Conservation (phyloP, 1,140 invertebrate genomes). For the Anoplolepis gracilipes region DNA sequence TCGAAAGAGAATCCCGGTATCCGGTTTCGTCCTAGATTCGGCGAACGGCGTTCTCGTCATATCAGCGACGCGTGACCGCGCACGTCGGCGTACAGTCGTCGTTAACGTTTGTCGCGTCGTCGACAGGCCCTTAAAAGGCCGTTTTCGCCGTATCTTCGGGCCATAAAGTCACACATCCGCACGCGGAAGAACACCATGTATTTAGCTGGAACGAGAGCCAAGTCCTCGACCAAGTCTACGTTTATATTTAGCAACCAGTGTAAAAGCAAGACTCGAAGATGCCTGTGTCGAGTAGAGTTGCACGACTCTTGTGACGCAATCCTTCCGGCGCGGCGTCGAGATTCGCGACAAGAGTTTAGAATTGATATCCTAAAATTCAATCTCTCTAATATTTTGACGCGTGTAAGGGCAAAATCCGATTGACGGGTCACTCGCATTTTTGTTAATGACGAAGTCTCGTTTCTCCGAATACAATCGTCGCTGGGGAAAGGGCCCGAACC, state of each 20-base stretch:
- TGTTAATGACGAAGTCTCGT: conserved; percentile 38
- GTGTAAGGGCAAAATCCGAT: background rate
- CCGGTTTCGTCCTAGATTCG: conserved; percentile 44
- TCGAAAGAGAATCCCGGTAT: conserved; percentile 34
- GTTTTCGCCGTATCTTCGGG: conserved; percentile 62
- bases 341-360: background rate
- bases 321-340: background rate
- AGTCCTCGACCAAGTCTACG: background rate
- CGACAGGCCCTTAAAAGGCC: background rate
- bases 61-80: conserved; percentile 80
- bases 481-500: background rate
- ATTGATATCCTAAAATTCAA: background rate
- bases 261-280: background rate
- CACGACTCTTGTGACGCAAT: background rate
- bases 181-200: conserved; percentile 41
- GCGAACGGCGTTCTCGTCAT: conserved; percentile 50
- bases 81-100: conserved; percentile 72
- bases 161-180: conserved; percentile 58
- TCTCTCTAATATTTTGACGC: conserved; percentile 23
- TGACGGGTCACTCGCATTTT: background rate
- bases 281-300: background rate
- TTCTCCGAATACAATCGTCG: background rate
- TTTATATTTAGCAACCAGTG: conserved; percentile 32
- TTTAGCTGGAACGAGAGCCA: background rate
- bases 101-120: conserved; percentile 76